phyloP scores from a whole-genome alignment of 1,140 invertebrate genomes.

The Heliconius himera region DNA sequence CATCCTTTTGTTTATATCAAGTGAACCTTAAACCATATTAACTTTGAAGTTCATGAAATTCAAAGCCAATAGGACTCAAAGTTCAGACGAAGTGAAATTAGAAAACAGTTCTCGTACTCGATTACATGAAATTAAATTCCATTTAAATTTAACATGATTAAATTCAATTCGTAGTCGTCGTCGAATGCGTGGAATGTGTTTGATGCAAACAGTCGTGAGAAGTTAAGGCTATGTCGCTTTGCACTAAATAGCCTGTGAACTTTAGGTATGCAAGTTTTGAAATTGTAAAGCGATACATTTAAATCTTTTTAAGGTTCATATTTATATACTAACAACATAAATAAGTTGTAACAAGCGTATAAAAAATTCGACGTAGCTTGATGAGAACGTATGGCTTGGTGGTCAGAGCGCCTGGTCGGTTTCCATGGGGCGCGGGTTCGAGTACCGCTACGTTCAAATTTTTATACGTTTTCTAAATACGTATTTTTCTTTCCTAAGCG shows the following conservation, averaged over 20 bases:
- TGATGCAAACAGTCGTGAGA: neutral
- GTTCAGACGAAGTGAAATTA: neutral
- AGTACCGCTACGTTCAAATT: too few species aligned
- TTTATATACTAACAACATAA: too few species aligned
- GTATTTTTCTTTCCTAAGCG: too few species aligned
- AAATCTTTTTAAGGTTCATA: too few species aligned
- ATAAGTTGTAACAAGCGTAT: too few species aligned
- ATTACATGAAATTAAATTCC: conserved; percentile 11
- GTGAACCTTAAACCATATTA: neutral
- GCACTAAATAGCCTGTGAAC: neutral
- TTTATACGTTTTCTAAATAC: too few species aligned
- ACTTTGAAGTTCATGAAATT: neutral
- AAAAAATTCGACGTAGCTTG: too few species aligned
- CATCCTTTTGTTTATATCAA: neutral
- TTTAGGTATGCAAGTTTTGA: neutral
- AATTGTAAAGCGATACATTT: neutral
- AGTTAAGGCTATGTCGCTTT: conserved; percentile 1
- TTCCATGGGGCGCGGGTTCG: too few species aligned
- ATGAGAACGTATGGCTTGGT: too few species aligned
- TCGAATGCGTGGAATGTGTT: neutral
- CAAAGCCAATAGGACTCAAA: too few species aligned
- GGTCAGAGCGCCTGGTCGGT: too few species aligned
- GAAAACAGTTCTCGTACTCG: conserved; percentile 6
- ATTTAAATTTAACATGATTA: neutral
- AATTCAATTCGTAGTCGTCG: neutral